A percentile compares a stretch with the other conserved stretches of the same genome.
phyloP scores from a whole-genome alignment of 2,113 vertebrate genomes.

The Mesocricetus auratus region DNA sequence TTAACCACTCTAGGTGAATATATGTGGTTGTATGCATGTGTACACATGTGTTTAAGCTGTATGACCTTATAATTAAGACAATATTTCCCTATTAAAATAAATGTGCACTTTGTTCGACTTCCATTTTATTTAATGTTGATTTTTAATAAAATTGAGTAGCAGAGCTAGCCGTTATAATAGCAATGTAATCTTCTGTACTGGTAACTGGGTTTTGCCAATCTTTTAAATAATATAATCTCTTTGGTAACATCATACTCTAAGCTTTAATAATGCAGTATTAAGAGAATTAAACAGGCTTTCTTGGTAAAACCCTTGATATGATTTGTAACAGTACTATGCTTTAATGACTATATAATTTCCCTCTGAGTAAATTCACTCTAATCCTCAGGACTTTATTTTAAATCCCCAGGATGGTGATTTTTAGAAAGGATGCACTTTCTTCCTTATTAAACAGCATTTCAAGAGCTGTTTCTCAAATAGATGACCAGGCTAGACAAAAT shows the following conservation, averaged over 20 bases:
- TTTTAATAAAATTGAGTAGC: constrained; percentile 36
- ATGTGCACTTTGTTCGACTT: constrained; percentile 5
- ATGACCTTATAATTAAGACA: constrained; percentile 19
- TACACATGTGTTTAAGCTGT: not conserved
- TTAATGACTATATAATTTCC: constrained; percentile 71
- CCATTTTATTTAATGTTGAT: not conserved
- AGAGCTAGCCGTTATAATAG: constrained; percentile 24
- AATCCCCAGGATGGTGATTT: constrained; percentile 68
- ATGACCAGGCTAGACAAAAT: constrained; percentile 16
- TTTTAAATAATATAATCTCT: constrained; percentile 77
- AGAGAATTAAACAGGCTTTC: constrained; percentile 75
- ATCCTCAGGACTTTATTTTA: constrained; percentile 70
- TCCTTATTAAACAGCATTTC: constrained; percentile 56
- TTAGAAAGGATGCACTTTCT: constrained; percentile 43
- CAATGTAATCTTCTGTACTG: constrained; percentile 46
- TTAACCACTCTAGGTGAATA: not conserved
- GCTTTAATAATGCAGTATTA: constrained; percentile 67
- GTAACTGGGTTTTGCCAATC: constrained; percentile 55
- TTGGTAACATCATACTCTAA: constrained; percentile 65
- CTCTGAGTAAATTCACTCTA: constrained; percentile 69
- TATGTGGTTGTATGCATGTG: not conserved
- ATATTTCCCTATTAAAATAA: not conserved
- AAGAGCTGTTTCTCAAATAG: constrained; percentile 54
- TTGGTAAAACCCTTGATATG: constrained; percentile 68
- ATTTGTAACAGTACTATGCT: constrained; percentile 66